phyloP scores from a whole-genome alignment of 1,140 invertebrate genomes.

The Spodoptera frugiperda region DNA sequence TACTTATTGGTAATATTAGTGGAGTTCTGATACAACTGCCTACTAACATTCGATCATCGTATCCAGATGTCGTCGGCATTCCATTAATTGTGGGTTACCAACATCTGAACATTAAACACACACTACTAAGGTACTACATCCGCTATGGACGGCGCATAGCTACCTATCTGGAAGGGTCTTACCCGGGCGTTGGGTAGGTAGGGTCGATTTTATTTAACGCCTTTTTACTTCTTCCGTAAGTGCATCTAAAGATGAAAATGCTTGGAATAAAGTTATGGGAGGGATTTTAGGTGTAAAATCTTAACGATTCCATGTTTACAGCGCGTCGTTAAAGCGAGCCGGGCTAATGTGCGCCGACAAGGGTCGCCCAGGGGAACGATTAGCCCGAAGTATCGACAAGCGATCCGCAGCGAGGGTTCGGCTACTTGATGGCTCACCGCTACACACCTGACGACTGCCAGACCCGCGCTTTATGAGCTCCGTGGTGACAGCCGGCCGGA shows the following conservation, averaged over 20 bases:
- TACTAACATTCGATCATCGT: no score
- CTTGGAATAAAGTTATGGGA: constrained; percentile 10
- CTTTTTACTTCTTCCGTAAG: background rate
- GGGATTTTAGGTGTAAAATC: constrained; percentile 31
- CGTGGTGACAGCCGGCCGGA: constrained; percentile 35
- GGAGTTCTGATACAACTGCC: no score
- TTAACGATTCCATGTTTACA: constrained; percentile 40
- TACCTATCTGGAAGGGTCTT: constrained; percentile 7
- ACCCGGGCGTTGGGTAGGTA: constrained; percentile 14
- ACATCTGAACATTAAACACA: no score
- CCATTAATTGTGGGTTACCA: no score
- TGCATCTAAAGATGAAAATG: constrained; percentile 25
- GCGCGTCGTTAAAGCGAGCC: constrained; percentile 19
- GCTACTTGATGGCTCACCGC: constrained; percentile 31
- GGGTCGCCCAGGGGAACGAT: constrained; percentile 52
- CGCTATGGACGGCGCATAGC: no score
- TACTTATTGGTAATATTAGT: no score
- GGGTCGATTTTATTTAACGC: constrained; percentile 36
- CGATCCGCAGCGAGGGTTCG: constrained; percentile 24
- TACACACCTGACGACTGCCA: constrained; percentile 46
- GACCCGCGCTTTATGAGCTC: constrained; percentile 37
- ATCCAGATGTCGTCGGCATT: no score
- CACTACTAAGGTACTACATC: no score
- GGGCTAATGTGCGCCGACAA: constrained; percentile 42
- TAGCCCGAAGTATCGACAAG: constrained; percentile 50